These are phyloP conservation scores for Platyrinchus mystaceus DNA, from an alignment of 2,797 vertebrate species.

Conservation along the genomic window DNA sequence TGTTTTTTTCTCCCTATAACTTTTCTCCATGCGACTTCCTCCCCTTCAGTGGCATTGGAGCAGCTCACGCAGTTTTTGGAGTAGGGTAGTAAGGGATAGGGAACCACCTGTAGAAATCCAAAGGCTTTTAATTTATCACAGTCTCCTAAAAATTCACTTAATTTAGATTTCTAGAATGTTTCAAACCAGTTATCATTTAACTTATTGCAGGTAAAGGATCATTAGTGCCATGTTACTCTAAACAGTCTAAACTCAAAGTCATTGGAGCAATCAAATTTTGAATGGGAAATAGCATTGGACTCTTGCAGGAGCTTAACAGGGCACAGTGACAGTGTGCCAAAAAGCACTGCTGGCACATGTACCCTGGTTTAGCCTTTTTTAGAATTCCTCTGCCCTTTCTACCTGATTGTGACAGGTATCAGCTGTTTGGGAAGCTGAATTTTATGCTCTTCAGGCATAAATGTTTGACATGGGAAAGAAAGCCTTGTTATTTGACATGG, in stretches of 20 bases:
- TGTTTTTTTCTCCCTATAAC: neutral
- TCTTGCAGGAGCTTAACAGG: neutral
- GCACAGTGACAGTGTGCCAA: neutral
- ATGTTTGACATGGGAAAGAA: neutral
- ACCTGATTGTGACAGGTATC: neutral
- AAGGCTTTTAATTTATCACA: neutral
- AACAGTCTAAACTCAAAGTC: neutral
- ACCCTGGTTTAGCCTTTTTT: neutral
- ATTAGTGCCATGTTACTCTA: neutral
- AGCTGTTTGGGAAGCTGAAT: neutral
- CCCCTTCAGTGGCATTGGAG: neutral
- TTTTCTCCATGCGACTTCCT: neutral
- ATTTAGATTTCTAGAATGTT: neutral
- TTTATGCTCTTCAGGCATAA: neutral
- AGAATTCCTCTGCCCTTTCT: neutral
- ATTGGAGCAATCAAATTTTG: neutral
- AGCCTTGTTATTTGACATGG: neutral
- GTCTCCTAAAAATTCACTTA: neutral
- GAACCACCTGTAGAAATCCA: neutral
- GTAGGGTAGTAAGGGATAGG: neutral
- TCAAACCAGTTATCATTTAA: neutral
- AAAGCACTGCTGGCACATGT: neutral
- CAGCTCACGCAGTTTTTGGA: neutral
- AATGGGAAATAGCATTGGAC: neutral
- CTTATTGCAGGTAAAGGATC: neutral